Evolutionary conservation across 23 tunicate species (phyloP).

Genomic region (Phallusia fumigata): DNA sequence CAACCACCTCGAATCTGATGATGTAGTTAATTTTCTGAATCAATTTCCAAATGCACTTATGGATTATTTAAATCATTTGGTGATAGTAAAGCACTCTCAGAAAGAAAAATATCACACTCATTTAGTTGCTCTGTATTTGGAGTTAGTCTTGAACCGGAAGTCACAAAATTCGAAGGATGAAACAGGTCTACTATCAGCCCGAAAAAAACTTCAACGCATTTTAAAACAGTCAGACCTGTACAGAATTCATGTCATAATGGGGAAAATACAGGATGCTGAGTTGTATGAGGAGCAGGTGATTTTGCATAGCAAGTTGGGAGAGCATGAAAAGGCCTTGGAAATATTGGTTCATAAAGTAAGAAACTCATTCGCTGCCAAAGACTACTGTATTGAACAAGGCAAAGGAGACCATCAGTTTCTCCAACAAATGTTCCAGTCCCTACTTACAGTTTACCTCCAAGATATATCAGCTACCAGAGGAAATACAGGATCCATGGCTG

Average conservation of each 20-base stretch:
- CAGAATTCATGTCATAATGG: conserved; percentile 57
- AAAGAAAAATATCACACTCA: conserved; percentile 93
- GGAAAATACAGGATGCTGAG: conserved; percentile 56
- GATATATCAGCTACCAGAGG: conserved; percentile 40
- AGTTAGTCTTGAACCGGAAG: conserved; percentile 37
- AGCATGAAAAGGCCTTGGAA: conserved; percentile 76
- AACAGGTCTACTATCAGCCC: conserved; percentile 13
- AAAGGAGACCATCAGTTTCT: conserved; percentile 19
- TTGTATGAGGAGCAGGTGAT: conserved; percentile 79
- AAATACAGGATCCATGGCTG: conserved; percentile 27
- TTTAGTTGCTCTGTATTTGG: conserved; percentile 70
- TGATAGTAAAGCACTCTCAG: conserved; percentile 41
- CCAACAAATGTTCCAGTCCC: conserved; percentile 43
- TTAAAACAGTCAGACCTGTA: conserved; percentile 62
- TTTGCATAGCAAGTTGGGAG: conserved; percentile 69
- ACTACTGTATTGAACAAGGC: conserved; percentile 62
- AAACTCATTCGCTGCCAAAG: conserved; percentile 72
- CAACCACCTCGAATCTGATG: conserved; percentile 31
- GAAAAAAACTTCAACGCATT: conserved; percentile 45
- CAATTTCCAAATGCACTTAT: conserved; percentile 52
- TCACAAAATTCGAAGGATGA: conserved; percentile 10
- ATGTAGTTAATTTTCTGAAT: conserved; percentile 71
- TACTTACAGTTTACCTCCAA: conserved; percentile 55
- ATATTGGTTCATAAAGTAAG: conserved; percentile 56
- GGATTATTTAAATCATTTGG: conserved; percentile 64